Conservation (phyloP, 2,113 vertebrate genomes). For the Pteronura brasiliensis region DNA sequence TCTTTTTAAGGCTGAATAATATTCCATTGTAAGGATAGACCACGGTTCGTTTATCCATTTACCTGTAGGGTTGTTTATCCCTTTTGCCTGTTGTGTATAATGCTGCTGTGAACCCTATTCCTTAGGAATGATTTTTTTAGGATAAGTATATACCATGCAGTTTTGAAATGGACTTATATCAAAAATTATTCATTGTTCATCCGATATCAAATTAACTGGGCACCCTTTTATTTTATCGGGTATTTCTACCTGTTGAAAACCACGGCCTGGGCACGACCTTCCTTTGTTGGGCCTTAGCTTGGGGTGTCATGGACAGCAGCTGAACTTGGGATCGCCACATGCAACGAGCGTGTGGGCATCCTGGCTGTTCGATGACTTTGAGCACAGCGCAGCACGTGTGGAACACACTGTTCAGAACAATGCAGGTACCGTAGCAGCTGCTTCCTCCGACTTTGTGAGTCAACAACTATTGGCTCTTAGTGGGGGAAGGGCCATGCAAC, state of each 20-base stretch:
- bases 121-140: neutral
- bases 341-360: neutral
- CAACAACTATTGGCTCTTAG: neutral
- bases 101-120: neutral
- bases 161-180: neutral
- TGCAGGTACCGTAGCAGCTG: accelerated
- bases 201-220: neutral
- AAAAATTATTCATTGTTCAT: neutral
- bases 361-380: neutral
- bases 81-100: neutral
- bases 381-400: neutral
- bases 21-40: neutral
- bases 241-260: neutral
- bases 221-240: neutral
- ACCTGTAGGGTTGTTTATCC: neutral
- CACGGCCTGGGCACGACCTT: neutral
- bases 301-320: no score
- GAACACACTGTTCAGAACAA: neutral
- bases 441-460: neutral
- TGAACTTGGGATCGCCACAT: neutral
- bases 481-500: neutral
- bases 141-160: neutral
- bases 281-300: neutral
- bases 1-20: neutral
- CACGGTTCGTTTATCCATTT: neutral